Evolutionary conservation across 1,140 invertebrate genomes (phyloP).

Genomic region (Drosophila saltans): DNA sequence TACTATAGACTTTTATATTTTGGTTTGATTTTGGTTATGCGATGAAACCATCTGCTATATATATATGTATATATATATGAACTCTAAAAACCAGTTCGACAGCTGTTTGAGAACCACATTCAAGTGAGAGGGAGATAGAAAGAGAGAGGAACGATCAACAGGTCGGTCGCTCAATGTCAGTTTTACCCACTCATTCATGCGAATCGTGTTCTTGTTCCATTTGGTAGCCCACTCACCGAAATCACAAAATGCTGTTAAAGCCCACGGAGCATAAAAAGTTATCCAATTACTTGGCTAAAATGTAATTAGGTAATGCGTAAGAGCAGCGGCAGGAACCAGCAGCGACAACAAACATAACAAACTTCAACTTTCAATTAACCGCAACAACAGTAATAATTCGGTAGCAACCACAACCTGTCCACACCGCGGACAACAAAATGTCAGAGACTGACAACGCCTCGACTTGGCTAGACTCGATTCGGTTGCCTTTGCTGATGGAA

Average conservation of each 20-base stretch:
- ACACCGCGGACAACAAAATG: constrained; percentile 36
- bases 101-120: constrained; percentile 52
- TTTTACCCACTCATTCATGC: constrained; percentile 68
- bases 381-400: constrained; percentile 24
- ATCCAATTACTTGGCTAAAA: constrained; percentile 43
- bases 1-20: constrained; percentile 24
- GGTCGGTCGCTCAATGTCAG: constrained; percentile 57
- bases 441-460: constrained; percentile 35
- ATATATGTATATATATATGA: neutral
- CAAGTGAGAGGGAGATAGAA: constrained; percentile 20
- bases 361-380: constrained; percentile 37
- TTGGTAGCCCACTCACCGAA: constrained; percentile 39
- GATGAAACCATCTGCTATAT: constrained; percentile 59
- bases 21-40: constrained; percentile 21
- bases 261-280: constrained; percentile 31
- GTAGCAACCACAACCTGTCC: constrained; percentile 58
- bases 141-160: constrained; percentile 33
- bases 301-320: constrained; percentile 61
- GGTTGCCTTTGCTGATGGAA: constrained; percentile 31
- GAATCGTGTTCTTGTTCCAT: constrained; percentile 34
- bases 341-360: constrained; percentile 36
- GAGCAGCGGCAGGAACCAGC: constrained; percentile 8
- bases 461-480: neutral
- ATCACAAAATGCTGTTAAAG: constrained; percentile 27
- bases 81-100: constrained; percentile 63